These are phyloP conservation scores for Ectropis crepuscularia DNA, from an alignment of 2,888 invertebrate genomes.

Conservation along the genomic window DNA sequence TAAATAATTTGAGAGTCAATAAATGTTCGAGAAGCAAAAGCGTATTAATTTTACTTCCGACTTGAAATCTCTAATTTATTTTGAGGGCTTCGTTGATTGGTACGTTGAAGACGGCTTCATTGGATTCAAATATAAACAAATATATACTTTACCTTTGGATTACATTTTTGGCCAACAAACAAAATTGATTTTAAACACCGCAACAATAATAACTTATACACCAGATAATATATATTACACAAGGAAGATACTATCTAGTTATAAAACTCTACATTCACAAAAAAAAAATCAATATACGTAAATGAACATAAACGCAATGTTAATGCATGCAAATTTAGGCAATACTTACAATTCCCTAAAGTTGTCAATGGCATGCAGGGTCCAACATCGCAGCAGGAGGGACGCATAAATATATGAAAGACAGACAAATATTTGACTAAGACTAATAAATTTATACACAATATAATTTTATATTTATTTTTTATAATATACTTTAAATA, in stretches of 20 bases:
- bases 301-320: neutral
- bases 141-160: slow-evolving; percentile 49
- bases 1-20: no score
- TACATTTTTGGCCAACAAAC: slow-evolving; percentile 36
- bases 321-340: slow-evolving; percentile 55
- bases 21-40: no score
- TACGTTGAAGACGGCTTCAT: no score
- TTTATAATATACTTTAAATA: slow-evolving; percentile 27
- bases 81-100: no score
- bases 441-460: slow-evolving; percentile 28
- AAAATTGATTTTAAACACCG: slow-evolving; percentile 39
- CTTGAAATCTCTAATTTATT: no score
- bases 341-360: slow-evolving; percentile 82
- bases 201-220: slow-evolving; percentile 22
- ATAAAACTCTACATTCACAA: slow-evolving; percentile 1
- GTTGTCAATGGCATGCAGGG: slow-evolving; percentile 79
- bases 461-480: slow-evolving; percentile 22
- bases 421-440: slow-evolving; percentile 54
- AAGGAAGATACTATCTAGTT: slow-evolving; percentile 8
- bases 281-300: no score
- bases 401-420: slow-evolving; percentile 74
- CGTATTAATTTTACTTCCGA: no score
- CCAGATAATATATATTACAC: neutral
- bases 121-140: slow-evolving; percentile 38
- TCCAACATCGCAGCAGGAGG: slow-evolving; percentile 67